Evolutionary conservation across 2,888 invertebrate species (phyloP), one percentile per base, ranked within the genome.

Genomic region (Tinea trinotella): DNA sequence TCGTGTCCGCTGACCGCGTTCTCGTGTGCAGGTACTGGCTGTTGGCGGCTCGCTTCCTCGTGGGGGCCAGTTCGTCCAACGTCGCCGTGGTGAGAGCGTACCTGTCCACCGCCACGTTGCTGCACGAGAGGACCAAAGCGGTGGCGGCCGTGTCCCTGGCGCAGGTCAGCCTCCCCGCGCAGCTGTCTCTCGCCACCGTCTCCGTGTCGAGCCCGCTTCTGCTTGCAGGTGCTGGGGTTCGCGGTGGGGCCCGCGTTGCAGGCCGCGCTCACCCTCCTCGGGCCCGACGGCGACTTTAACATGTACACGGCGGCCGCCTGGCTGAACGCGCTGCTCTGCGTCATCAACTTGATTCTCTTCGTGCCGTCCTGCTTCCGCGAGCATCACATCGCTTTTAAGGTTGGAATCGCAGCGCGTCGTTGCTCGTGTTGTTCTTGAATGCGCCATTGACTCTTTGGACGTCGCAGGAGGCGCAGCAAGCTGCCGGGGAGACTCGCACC

Each of bases 281-380:
- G 94, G 1, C 62, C 57, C 9, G 65, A 75, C 19, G 93, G 93
- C 0, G 70, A 88, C n/a, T 78, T 95, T 46, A 93, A 95, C 74
- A 95, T 96, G 95, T 96, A 93, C 80, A 95, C 95, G 0, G 93
- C 94, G 7, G 89, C 93, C 2, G 95, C 94, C 3, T 95, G 95
- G 95, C 90, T 94, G 63, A 95, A 95, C 73, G 93, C 92, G 1
- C 58, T 91, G 18, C 86, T 95, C 64, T 92, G 93, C 10, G 62
- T 92, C 5, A 56, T 91, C 46, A 95, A 95, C 78, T 88, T 94
- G 56, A 63, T 88, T 54, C 83, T 94, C 57, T 93, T 94, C 66
- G 95, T 0, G 91, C 91, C 1, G 88, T 7, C n/a, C 46, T 17
- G 46, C 46, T 19, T 17, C 46, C 15, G 19, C 18, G 46, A 46